Base-by-base conservation (phyloP, 2,888 invertebrate species). In the Lasioglossum pauxillum region DNA sequence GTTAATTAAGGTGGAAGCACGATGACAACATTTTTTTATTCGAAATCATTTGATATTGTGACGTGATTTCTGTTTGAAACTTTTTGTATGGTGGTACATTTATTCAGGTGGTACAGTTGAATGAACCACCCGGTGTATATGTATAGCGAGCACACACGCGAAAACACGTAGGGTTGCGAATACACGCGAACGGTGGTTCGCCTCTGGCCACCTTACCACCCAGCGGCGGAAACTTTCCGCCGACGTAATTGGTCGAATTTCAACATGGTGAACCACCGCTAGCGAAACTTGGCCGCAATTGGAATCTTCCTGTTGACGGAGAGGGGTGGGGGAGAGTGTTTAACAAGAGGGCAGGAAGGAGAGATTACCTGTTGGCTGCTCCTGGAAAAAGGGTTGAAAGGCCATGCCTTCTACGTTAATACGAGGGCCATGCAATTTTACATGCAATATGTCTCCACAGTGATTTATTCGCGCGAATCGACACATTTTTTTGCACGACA, bases 171-270 rank as follows among this genome's bases (percentile, higher is more conserved):
- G n/a, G 31, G 64, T 64, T 31, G 16, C 31, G 64, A 64, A 64
- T n/a, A 64, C 64, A 64, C 7, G 64, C 0, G 64, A 69, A 19
- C 38, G 19, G 46, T 16, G 60, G 53, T 49, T 69, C 46, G n/a
- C 35, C 12, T 12, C 41, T 57, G 82, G 64, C 75, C 86, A 71
- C 67, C 78, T 73, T 77, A 71, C 71, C 73, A 67, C 73, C 75
- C 72, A 71, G 64, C 73, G 73, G 71, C 80, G 69, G 71, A 88
- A 92, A 93, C 91, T 91, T 92, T 88, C 88, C 75, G 83, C 72
- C 83, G 86, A 88, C 92, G 84, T 93, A 94, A 94, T 94, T 93
- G 91, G 89, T 86, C 84, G 89, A 91, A 93, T 93, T 93, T 93
- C 92, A 90, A 91, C 92, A 85, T 85, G 84, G 78, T 71, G 46